Evolutionary conservation across 2,113 vertebrate genomes (phyloP), one percentile per base, ranked within the genome.

Genomic region (Phyllostomus discolor): DNA sequence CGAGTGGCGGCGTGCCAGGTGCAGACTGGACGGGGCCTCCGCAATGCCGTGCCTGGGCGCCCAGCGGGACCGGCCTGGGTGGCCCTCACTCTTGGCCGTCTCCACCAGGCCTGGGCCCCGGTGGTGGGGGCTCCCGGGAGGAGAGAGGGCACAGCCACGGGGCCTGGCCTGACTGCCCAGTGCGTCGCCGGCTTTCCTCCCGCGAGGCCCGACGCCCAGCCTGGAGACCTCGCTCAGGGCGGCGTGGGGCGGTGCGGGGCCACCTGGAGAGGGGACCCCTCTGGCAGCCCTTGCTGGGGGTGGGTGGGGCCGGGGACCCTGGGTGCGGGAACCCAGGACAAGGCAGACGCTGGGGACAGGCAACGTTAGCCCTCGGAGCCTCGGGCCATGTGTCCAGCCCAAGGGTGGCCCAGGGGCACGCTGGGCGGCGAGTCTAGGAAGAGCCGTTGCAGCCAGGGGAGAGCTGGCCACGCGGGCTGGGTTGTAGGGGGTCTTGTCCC

Each of bases 271-370:
- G 15, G 76, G 26, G 22, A 7, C 7, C 0, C 20, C 17, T 28
- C 4, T 1, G 59, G 52, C 14, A 4, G 17, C 22, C 1, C 11
- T 19, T 17, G 12, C 1, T 10, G 8, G 33, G 14, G 7, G 4
- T 35, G 54, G 26, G 24, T 4, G 14, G 11, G 50, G 31, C 46
- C 33, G 7, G 33, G 17, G 7, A 7, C 28, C 5, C n/a, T 19
- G 76, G 86, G 9, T 48, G 5, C 66, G 5, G 59, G 17, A 3
- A 46, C n/a, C 38, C 46, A 11, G 5, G 14, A 84, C 15, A 54
- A 72, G 35, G 10, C 59, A 66, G 59, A 52, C 43, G 16, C 31
- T 38, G 33, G 8, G 57, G 28, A 11, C 38, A 72, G 62, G 2
- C 15, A 38, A 33, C n/a, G 41, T 48, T 15, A 69, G 48, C n/a